phyloP scores from a whole-genome alignment of 1,140 invertebrate genomes.

The Tetragonula clypearis region DNA sequence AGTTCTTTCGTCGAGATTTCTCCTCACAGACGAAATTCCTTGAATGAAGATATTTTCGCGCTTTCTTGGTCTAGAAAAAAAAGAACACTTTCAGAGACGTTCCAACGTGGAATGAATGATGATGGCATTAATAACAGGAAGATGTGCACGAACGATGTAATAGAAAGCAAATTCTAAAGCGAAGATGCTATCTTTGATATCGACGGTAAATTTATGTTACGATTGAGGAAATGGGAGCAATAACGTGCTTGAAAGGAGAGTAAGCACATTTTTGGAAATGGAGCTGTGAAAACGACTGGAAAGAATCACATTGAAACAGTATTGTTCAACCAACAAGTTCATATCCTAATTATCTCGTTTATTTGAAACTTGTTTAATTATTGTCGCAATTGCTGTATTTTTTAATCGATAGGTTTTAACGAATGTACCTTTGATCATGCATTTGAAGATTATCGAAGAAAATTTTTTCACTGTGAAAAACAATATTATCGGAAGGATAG shows the following conservation, averaged over 20 bases:
- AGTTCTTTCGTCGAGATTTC: too few relatives aligned
- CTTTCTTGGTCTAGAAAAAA: not conserved
- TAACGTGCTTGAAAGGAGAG: not conserved
- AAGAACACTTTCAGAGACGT: not conserved
- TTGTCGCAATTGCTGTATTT: not conserved
- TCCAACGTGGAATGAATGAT: not conserved
- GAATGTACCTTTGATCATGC: not conserved
- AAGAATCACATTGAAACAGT: not conserved
- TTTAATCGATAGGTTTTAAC: not conserved
- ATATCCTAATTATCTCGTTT: too few relatives aligned
- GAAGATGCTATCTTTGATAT: not conserved
- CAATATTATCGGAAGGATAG: too few relatives aligned
- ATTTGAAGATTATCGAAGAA: too few relatives aligned
- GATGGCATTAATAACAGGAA: not conserved
- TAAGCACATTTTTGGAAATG: not conserved
- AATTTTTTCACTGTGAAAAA: too few relatives aligned
- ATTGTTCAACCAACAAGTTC: not conserved
- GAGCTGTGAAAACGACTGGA: too few relatives aligned
- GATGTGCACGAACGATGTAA: not conserved
- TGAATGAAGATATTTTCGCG: too few relatives aligned
- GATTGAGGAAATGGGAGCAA: not conserved
- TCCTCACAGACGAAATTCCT: too few relatives aligned
- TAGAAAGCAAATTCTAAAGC: not conserved
- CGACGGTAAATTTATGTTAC: constrained; percentile 14
- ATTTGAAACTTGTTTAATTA: not conserved